A percentile compares a stretch with the other conserved stretches of the same genome.
Evolutionary conservation across 2,888 invertebrate genomes (phyloP).

Genomic region (Oxytorus armatus): DNA sequence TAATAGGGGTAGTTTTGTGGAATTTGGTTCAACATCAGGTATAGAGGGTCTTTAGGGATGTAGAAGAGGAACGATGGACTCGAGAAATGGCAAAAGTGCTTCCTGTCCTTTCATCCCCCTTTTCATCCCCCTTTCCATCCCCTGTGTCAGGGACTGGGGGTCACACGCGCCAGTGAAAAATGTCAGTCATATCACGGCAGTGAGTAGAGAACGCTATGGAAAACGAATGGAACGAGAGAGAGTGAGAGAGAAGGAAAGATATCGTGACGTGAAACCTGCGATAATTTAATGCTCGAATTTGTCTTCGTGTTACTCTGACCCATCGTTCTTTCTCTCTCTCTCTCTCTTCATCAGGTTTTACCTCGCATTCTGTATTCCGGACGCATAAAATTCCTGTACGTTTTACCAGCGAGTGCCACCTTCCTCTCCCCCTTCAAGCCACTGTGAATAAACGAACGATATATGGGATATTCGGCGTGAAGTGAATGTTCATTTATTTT

Average conservation of each 20-base stretch:
- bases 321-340: constrained; percentile 43
- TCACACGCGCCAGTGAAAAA: constrained; percentile 67
- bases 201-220: constrained; percentile 45
- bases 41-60: constrained; percentile 16
- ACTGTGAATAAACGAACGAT: constrained; percentile 49
- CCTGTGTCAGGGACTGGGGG: background rate
- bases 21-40: constrained; percentile 50
- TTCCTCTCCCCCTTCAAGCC: too few relatives aligned
- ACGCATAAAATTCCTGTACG: constrained; percentile 60
- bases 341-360: constrained; percentile 23
- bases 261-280: constrained; percentile 66
- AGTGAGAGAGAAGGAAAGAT: constrained; percentile 49
- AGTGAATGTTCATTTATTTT: background rate
- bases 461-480: background rate
- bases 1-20: constrained; percentile 58
- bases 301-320: constrained; percentile 61
- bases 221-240: constrained; percentile 42
- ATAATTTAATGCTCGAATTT: constrained; percentile 70
- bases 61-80: constrained; percentile 14
- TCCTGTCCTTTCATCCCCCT: constrained; percentile 18
- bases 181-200: constrained; percentile 69
- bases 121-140: too few relatives aligned
- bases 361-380: constrained; percentile 54
- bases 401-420: constrained; percentile 40
- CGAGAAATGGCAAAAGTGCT: constrained; percentile 26